Percentiles rank a stretch among this genome's conserved stretches.
Conservation (phyloP, 1,140 invertebrate species). For the Conus betulinus region DNA sequence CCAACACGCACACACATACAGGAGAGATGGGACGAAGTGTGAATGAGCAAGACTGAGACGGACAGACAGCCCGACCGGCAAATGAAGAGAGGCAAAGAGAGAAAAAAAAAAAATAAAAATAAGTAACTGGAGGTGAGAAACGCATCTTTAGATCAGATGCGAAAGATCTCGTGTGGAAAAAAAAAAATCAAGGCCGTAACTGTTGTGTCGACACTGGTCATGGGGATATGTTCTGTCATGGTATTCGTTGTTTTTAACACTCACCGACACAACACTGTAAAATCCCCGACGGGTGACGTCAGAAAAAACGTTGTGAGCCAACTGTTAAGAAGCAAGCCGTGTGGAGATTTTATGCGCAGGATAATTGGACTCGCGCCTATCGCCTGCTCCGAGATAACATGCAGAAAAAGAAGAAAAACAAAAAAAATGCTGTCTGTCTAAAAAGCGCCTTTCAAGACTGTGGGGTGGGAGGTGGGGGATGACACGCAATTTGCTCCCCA, state of each 20-base stretch:
- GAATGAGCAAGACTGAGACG: neutral
- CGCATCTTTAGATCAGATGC: neutral
- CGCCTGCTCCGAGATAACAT: neutral
- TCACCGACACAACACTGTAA: no score
- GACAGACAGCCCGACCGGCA: neutral
- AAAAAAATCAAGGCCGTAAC: no score
- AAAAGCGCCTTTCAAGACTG: slow-evolving; percentile 11
- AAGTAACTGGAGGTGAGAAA: neutral
- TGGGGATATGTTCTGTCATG: no score
- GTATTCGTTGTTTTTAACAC: no score
- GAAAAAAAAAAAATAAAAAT: neutral
- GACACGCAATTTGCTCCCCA: neutral
- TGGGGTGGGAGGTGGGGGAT: neutral
- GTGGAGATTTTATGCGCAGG: no score
- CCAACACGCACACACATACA: no score
- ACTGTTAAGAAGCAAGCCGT: no score
- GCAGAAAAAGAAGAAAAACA: neutral
- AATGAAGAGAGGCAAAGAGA: neutral
- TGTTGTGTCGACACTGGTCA: no score
- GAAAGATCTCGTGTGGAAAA: no score
- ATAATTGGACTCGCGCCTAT: no score
- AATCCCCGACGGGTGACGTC: no score
- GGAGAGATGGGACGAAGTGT: neutral
- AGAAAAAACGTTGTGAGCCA: no score
- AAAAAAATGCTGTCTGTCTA: neutral